A percentile compares a stretch with the other conserved stretches of the same genome.
Conservation (phyloP, 2,113 vertebrate genomes). For the Aptenodytes forsteri region DNA sequence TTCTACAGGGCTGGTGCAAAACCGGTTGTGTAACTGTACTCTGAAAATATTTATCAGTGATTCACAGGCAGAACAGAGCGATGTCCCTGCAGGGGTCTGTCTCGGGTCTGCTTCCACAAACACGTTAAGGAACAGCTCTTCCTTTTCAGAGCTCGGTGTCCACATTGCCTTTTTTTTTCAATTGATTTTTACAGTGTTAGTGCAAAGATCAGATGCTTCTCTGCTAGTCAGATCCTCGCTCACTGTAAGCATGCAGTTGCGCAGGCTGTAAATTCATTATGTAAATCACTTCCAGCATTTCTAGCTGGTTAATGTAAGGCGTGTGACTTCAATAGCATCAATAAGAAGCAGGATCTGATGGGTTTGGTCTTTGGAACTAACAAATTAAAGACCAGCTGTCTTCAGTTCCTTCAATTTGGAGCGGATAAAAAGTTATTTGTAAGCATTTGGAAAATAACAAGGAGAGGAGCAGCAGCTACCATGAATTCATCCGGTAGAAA, state of each 20-base stretch:
- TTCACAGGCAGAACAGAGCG: neutral
- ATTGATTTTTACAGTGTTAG: neutral
- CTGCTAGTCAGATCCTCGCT: neutral
- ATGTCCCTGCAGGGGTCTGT: neutral
- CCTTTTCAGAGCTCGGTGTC: neutral
- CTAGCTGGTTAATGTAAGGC: neutral
- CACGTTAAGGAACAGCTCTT: neutral
- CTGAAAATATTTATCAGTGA: neutral
- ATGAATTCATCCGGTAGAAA: neutral
- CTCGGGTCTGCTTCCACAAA: neutral
- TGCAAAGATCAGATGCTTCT: neutral
- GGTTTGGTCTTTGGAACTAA: neutral
- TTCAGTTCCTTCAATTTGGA: neutral
- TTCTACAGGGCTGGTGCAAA: neutral
- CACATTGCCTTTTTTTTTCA: neutral
- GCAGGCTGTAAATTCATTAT: neutral
- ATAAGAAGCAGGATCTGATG: neutral
- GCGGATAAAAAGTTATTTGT: neutral
- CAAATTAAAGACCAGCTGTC: neutral
- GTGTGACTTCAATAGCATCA: neutral
- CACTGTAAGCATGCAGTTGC: neutral
- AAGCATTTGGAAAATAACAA: neutral
- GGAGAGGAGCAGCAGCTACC: neutral
- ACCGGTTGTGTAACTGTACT: neutral
- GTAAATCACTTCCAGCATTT: neutral